Conservation (phyloP, 2,797 vertebrate species). For the Clamator glandarius region DNA sequence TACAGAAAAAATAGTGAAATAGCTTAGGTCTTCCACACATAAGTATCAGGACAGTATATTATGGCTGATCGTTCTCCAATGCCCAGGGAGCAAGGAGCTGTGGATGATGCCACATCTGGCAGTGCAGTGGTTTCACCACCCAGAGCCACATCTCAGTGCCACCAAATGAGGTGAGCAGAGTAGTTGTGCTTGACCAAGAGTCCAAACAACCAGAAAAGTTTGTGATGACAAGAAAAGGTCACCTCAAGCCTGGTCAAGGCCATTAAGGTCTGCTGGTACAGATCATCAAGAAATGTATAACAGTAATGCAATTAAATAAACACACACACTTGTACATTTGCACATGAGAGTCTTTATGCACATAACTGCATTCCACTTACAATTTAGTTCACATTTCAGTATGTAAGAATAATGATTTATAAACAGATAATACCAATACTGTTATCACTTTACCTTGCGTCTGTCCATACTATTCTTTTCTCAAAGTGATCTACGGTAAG, state of each 20-base stretch:
- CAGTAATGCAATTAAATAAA: background rate
- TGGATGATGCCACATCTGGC: background rate
- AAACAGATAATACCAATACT: background rate
- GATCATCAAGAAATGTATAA: background rate
- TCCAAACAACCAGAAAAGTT: background rate
- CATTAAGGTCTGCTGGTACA: background rate
- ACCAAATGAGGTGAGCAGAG: fast-evolving
- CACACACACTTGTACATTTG: background rate
- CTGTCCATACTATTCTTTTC: constrained; percentile 98
- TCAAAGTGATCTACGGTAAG: constrained; percentile 98
- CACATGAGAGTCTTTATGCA: background rate
- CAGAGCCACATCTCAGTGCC: background rate
- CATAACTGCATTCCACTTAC: too few relatives aligned
- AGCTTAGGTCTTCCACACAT: background rate
- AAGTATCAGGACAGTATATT: background rate
- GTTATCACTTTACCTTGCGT: constrained; percentile 87
- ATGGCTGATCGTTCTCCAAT: background rate
- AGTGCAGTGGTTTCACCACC: background rate
- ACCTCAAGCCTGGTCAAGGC: background rate
- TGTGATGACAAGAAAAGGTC: background rate
- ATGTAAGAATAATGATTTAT: background rate
- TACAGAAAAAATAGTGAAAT: background rate
- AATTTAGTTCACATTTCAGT: background rate
- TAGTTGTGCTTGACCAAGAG: background rate
- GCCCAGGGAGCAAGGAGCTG: background rate